Evolutionary conservation across 2,888 invertebrate genomes (phyloP), one percentile per base, ranked within the genome.

Genomic region (Clepsis dumicolana): DNA sequence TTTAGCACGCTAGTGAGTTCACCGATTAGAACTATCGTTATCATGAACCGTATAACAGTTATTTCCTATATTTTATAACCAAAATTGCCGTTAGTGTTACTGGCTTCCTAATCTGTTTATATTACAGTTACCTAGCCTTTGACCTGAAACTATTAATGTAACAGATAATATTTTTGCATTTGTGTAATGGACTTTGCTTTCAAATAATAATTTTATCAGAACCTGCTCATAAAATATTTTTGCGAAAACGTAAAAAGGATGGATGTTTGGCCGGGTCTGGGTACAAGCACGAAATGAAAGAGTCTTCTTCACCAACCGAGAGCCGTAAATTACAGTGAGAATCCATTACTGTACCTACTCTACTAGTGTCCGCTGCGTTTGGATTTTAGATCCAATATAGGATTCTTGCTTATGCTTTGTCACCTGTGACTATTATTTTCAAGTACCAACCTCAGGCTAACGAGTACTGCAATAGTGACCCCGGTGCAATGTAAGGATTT

Each of bases 281-380:
- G 44, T 1, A 18, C 44, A 18, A 21, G 21, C 21, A 21, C 7
- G 48, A 48, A 48, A 21, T 48, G 12, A 48, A 48, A 48, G 48
- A 48, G 48, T 48, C 48, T 21, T 21, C 48, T 48, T 48, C 48
- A 21, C 48, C 48, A 21, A 5, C 48, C 48, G 44, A 21, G 48
- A 21, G 4, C 21, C 48, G 48, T 48, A 48, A 48, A 48, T 48
- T 48, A 21, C 48, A 7, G 21, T 21, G 21, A 48, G 48, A 21
- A 48, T 21, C 48, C 48, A 48, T 48, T 48, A 48, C 48, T 48
- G 48, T 21, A 21, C 21, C 21, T 48, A 48, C 48, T 48, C 21
- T 21, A 21, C 21, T 21, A 21, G 12, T 48, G 48, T 48, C 48
- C 21, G 18, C 48, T 48, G 12, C 48, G 48, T 21, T 48, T 12